These are phyloP conservation scores for Mesoclemmys tuberculata DNA, from an alignment of 2,113 vertebrate genomes.

Conservation along the genomic window DNA sequence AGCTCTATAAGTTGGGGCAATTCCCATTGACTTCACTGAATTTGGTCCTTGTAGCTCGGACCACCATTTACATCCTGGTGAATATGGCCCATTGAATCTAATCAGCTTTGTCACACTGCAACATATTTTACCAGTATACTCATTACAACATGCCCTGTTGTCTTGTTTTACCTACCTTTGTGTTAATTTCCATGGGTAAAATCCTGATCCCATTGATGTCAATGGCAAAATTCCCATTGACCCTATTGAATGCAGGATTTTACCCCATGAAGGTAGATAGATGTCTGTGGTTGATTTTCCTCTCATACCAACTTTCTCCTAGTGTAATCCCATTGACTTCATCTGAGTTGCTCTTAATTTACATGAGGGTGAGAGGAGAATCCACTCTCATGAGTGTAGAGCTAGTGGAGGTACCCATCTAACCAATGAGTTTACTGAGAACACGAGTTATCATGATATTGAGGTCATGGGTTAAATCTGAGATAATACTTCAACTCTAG, in stretches of 20 bases:
- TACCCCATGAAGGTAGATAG: neutral
- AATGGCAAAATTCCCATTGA: neutral
- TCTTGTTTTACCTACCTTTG: fast-evolving
- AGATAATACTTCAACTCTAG: constrained; percentile 1
- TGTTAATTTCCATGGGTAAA: neutral
- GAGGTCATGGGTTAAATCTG: neutral
- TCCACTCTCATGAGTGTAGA: neutral
- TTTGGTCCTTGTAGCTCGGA: neutral
- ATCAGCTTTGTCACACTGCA: neutral
- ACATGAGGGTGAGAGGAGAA: neutral
- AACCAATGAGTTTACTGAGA: constrained; percentile 21
- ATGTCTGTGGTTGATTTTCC: neutral
- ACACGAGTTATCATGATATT: neutral
- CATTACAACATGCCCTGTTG: neutral
- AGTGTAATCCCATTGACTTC: neutral
- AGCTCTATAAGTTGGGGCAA: neutral
- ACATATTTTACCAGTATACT: neutral
- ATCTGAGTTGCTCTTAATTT: neutral
- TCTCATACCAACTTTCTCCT: neutral
- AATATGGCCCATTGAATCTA: neutral
- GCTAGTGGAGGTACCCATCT: neutral
- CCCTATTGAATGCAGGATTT: neutral
- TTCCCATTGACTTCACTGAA: neutral
- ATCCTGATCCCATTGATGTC: neutral
- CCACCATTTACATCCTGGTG: neutral